Evolutionary conservation across 2,888 invertebrate species (phyloP), one percentile per base, ranked within the genome.

Genomic region (Eremobia ochroleuca): DNA sequence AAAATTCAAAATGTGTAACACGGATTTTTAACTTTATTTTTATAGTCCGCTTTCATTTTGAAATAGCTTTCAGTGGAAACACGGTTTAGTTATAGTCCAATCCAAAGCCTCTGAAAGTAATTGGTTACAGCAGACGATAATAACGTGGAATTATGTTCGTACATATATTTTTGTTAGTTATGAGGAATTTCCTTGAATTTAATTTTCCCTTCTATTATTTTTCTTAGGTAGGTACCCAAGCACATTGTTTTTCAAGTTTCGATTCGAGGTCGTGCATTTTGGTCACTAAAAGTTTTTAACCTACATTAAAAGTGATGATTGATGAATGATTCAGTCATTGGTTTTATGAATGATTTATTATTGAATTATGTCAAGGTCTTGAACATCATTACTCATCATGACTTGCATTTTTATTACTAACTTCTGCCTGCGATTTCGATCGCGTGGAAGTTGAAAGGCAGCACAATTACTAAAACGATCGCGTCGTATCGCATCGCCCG

Each of bases 141-240:
- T 74, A 58, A 70, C 34, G 71, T 46, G 25, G 59, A 43, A 67
- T 73, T 70, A 79, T 28, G 21, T 46, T 18, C 5, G 2, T 13
- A 66, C 37, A 31, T n/a, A 46, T 28, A 76, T 37, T 73, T 79
- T 80, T 31, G 46, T 28, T 40, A 31, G 66, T 69, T 40, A 31
- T 66, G 49, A 52, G 1, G 18, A 61, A 61, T 34, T 72, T 55
- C 43, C 37, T 78, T 55, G 64, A 55, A 55, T 68, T 58, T 31
- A 61, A 62, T 65, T 83, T 73, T 78, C 37, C 58, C 58, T 52
- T 84, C 25, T 25, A 25, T 52, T 52, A 31, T 82, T 73, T 64
- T 55, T 21, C 3, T 58, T 43, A 58, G 5, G 13, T 6, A 21
- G 5, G 4, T 37, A 64, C n/a, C 2, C 18, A 65, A 43, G 28